Base-by-base conservation (phyloP, 2,888 invertebrate genomes). In the Empis stercorea region DNA sequence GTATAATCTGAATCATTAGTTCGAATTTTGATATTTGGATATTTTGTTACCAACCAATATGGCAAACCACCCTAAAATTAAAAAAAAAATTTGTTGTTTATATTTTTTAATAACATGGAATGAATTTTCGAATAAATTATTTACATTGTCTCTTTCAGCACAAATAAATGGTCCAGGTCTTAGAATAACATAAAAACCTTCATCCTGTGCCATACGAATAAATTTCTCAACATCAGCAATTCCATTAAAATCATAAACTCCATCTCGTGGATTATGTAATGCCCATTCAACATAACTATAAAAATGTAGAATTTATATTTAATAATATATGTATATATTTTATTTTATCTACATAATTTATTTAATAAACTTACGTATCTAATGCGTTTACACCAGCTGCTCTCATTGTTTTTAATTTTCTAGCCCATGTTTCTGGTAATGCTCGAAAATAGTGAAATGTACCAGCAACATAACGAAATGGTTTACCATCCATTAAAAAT, bases 111-210 rank as follows among this genome's bases (percentile, higher is more conserved):
- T 38, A 16, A 38, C 16, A 15, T 38, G 9, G 4, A 17, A 27
- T 42, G 13, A 48, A 46, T 39, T 10, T 14, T 20, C n/a, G n/a
- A 23, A 16, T 37, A 27, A 43, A 30, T 30, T 27, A 2, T 30
- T 55, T 62, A 76, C 78, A 64, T 78, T 69, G 57, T 94, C 92
- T 68, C 91, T 78, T 71, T 95, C 94, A 10, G 86, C 89, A 64
- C 91, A 91, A 55, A 94, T 92, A 59, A 89, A 94, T 0, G 94
- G 94, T 0, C 94, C 94, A 1, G 88, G 82, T 23, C 94, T 71
- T 1, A 94, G 66, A 23, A 93, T 75, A 1, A 91, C 87, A n/a
- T 82, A 72, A 16, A 95, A 71, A 30, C 81, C 87, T 61, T 84
- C 82, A 53, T 85, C 78, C 50, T 84, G 77, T 0, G 92, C 93